Base-by-base conservation (phyloP, 2,797 vertebrate species). In the Anomalospiza imberbis region DNA sequence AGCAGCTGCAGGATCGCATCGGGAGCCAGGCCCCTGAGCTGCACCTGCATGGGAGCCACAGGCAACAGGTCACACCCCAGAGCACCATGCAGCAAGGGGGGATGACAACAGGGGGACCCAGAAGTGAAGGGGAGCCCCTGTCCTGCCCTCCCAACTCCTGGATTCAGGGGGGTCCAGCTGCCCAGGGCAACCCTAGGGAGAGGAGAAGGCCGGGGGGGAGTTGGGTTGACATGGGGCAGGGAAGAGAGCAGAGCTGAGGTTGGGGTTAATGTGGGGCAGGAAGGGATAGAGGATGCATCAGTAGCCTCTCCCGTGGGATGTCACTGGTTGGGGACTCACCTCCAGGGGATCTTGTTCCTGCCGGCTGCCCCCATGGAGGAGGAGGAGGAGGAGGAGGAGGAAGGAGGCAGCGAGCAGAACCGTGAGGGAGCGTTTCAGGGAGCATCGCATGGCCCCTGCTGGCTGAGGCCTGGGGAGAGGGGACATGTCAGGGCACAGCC, bases 371-470 rank as follows among this genome's bases (percentile, higher is more conserved):
- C 66, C 42, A 9, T 38, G 70, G 54, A 95, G 81, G 61, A 87
- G 22, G 51, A 93, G 28, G 88, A 79, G 28, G 88, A 79, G n/a
- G 60, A 96, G 16, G 45, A 81, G 45, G 55, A 96, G 29, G 55
- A 62, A 62, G 55, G 51, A 67, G 54, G 44, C 62, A 78, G 73
- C 0, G 0, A 96, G 53, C 3, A 9, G 60, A 71, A 78, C 54
- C 0, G 1, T 34, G 68, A 97, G 60, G 48, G 19, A 88, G 48
- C 95, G 94, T 36, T 72, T 96, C 62, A 38, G 67, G 48, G 82
- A 96, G 73, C 91, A 96, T 70, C 96, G 66, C 97, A 97, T 97
- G 40, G 88, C 88, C 62, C 25, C 42, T 4, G 26, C 57, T 55
- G 31, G 8, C 72, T 9, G 55, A 45, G 65, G 26, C 74, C 96